Base-by-base conservation (phyloP, 2,113 vertebrate genomes). In the Planiliza haematocheilus region DNA sequence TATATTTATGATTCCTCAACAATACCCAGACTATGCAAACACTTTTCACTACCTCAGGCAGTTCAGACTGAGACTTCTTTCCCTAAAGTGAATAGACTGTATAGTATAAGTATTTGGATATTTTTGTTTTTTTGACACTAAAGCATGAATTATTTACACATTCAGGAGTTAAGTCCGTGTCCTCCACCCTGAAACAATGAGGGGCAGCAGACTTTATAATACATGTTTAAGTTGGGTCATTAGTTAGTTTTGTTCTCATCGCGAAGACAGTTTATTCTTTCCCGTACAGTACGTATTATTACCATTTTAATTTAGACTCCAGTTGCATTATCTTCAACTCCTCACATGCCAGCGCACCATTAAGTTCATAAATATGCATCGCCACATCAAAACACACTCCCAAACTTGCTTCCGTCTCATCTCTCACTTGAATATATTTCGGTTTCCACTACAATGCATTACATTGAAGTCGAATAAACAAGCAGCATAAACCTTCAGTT, bases 61-160 rank as follows among this genome's bases (percentile, higher is more conserved):
- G 17, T 72, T 70, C 67, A 64, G 38, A 56, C 75, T 49, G 46
- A 73, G 70, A 82, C 48, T 48, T 64, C 69, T 69, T 70, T 67
- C 16, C 14, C n/a, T 21, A 42, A 66, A 67, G 65, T 84, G 42
- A 82, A 82, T 83, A 58, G 18, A 8, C 42, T 56, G 45, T 59
- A 50, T 5, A 45, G 11, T 24, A 66, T 56, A 67, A 60, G 58
- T 82, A 75, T 64, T 71, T 49, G 48, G 45, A 42, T 56, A n/a
- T n/a, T n/a, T n/a, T n/a, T n/a, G n/a, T 20, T 42, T 38, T 73
- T 67, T 68, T 61, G 20, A 60, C 61, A 49, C 48, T 48, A 34
- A 61, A 42, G 10, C 51, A 79, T 78, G 38, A 76, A 87, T 83
- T 81, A 90, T 88, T 82, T 48, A 82, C 48, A 64, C 42, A 52